These are phyloP conservation scores for Atopsyche davidsoni DNA, from an alignment of 1,140 invertebrate genomes.

Conservation along the genomic window DNA sequence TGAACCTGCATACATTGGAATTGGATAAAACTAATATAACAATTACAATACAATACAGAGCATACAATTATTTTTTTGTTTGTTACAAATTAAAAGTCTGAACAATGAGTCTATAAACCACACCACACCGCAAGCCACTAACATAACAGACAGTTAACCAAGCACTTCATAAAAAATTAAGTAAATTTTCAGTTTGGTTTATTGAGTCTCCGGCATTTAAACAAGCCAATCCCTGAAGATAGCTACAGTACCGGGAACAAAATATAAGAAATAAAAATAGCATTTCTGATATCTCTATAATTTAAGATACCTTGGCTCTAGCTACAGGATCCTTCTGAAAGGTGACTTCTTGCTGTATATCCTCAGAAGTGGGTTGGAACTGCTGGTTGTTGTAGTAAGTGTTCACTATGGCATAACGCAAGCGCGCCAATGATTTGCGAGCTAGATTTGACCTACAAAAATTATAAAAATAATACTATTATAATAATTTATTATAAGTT, in stretches of 20 bases:
- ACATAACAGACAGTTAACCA: too few species aligned
- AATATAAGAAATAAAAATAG: too few species aligned
- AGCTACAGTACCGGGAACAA: too few species aligned
- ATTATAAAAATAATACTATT: conserved; percentile 22
- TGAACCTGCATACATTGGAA: conserved; percentile 33
- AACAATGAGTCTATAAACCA: neutral
- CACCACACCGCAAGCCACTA: too few species aligned
- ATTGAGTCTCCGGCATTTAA: too few species aligned
- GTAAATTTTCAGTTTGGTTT: too few species aligned
- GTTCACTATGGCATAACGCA: conserved; percentile 62
- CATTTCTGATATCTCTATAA: too few species aligned
- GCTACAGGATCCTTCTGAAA: conserved; percentile 36
- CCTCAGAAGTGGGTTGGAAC: conserved; percentile 43
- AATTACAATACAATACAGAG: conserved; percentile 35
- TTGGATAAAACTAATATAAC: conserved; percentile 15
- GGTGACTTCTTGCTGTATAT: conserved; percentile 42
- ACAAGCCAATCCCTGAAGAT: too few species aligned
- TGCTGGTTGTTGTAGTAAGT: conserved; percentile 64
- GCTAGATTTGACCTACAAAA: conserved; percentile 52
- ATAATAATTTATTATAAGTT: conserved; percentile 3
- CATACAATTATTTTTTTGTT: conserved; percentile 40
- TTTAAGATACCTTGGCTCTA: conserved; percentile 34
- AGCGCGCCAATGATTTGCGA: conserved; percentile 59
- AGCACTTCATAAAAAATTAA: too few species aligned
- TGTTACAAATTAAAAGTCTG: conserved; percentile 19